These are phyloP conservation scores for Caenorhabditis doughertyi DNA, from an alignment of 2,888 invertebrate species.

Conservation along the genomic window DNA sequence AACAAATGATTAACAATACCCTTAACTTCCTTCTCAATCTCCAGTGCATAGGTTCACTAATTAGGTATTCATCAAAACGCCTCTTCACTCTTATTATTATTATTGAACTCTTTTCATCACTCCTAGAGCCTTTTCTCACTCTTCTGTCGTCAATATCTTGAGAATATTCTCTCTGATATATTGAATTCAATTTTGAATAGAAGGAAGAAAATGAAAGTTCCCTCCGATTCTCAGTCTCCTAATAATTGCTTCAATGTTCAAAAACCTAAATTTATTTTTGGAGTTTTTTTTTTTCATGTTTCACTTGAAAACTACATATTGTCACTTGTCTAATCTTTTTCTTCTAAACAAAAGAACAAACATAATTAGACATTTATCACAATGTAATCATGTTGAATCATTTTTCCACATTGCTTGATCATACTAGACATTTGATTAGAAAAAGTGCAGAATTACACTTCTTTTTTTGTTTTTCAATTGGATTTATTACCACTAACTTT, in stretches of 20 bases:
- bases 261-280: not conserved
- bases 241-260: too few species aligned
- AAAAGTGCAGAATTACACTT: too few species aligned
- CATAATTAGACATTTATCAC: too few species aligned
- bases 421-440: too few species aligned
- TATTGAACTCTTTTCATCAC: conserved; percentile 2
- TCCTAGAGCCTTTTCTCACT: conserved; percentile 1
- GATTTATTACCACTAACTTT: too few species aligned
- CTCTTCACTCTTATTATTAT: conserved; percentile 23
- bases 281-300: too few species aligned
- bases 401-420: too few species aligned
- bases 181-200: conserved; percentile 7
- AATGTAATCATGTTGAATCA: too few species aligned
- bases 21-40: conserved; percentile 9
- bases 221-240: not conserved
- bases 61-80: conserved; percentile 45
- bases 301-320: too few species aligned
- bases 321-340: too few species aligned
- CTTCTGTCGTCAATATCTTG: conserved; percentile 28
- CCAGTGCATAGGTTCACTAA: conserved; percentile 21
- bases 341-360: too few species aligned
- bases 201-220: not conserved
- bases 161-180: conserved; percentile 8
- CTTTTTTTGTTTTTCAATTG: too few species aligned
- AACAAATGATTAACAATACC: not conserved